These are phyloP conservation scores for Galleria mellonella DNA, from an alignment of 1,140 invertebrate genomes.

Conservation along the genomic window DNA sequence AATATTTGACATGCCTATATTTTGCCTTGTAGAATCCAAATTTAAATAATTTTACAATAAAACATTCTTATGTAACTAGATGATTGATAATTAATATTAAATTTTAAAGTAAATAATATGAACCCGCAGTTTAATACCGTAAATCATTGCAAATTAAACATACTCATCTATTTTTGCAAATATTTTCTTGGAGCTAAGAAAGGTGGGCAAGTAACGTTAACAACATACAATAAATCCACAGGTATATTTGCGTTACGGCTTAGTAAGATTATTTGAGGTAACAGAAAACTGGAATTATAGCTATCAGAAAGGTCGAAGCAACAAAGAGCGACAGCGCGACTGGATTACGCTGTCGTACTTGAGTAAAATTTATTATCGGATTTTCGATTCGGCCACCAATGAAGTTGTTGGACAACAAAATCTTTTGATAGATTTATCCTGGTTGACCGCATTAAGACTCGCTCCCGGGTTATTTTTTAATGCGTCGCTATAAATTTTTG, in stretches of 20 bases:
- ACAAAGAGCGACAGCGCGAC: constrained; percentile 65
- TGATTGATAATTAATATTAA: no score
- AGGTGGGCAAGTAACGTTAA: constrained; percentile 19
- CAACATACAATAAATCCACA: constrained; percentile 39
- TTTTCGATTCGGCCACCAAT: constrained; percentile 73
- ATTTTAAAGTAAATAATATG: no score
- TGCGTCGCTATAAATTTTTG: constrained; percentile 60
- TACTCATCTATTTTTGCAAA: no score
- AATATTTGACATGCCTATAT: no score
- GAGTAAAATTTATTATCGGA: constrained; percentile 73
- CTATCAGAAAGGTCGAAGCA: constrained; percentile 56
- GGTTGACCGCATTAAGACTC: constrained; percentile 63
- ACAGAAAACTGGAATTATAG: constrained; percentile 61
- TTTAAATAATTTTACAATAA: no score
- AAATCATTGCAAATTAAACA: no score
- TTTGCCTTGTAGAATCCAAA: no score
- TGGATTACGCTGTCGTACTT: constrained; percentile 71
- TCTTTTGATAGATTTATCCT: constrained; percentile 74
- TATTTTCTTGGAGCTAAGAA: constrained; percentile 3
- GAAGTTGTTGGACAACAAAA: constrained; percentile 73
- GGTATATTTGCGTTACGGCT: constrained; percentile 50
- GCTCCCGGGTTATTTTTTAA: constrained; percentile 59
- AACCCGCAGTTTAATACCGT: no score
- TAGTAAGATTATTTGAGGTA: constrained; percentile 57
- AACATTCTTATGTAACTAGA: no score